Evolutionary conservation across 2,888 invertebrate species (phyloP).

Genomic region (Hypsopygia costalis): DNA sequence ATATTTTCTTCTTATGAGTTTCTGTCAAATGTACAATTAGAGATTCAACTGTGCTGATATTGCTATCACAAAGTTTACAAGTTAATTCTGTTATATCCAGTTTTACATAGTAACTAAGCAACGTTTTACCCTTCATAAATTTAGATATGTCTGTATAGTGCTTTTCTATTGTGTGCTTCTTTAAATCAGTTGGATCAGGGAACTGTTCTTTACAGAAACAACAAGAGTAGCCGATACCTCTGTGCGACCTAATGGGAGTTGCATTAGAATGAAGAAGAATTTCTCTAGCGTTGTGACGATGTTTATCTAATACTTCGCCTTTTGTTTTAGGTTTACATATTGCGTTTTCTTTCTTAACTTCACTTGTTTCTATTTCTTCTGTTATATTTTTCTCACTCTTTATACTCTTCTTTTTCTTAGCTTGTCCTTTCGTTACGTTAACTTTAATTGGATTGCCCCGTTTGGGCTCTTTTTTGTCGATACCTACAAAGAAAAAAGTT

Average conservation of each 20-base stretch:
- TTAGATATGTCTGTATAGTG: constrained; percentile 33
- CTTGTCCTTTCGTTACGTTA: background rate
- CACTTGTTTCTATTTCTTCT: background rate
- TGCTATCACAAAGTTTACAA: constrained; percentile 27
- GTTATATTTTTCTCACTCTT: background rate
- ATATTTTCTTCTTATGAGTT: constrained; percentile 25
- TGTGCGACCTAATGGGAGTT: constrained; percentile 43
- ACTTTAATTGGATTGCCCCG: background rate
- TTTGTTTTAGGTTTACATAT: background rate
- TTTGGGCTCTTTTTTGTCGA: background rate
- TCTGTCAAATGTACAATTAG: constrained; percentile 26
- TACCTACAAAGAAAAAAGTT: constrained; percentile 27
- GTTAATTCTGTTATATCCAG: constrained; percentile 45
- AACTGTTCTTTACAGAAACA: constrained; percentile 40
- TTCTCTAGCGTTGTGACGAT: constrained; percentile 36
- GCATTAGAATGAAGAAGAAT: constrained; percentile 48
- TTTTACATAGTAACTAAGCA: constrained; percentile 34
- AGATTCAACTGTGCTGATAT: constrained; percentile 25
- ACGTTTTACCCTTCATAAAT: constrained; percentile 30
- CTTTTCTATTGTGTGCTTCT: constrained; percentile 34
- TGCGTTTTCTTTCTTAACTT: background rate
- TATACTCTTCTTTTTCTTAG: background rate
- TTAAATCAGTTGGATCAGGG: constrained; percentile 36
- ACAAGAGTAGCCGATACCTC: constrained; percentile 42
- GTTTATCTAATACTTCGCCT: constrained; percentile 28